phyloP scores from a whole-genome alignment of 2,888 invertebrate genomes.

The Nasonovia ribisnigri region DNA sequence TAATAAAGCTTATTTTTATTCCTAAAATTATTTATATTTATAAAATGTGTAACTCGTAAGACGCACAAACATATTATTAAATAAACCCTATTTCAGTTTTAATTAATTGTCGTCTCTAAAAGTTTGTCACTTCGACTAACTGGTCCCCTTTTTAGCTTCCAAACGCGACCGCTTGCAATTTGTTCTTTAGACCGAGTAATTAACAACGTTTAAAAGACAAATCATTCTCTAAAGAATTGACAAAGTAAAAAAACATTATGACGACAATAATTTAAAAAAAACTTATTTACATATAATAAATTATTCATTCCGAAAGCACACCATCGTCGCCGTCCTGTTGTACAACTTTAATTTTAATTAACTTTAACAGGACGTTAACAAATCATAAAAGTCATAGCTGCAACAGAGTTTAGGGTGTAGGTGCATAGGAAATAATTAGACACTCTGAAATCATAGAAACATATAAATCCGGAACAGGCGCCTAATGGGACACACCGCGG shows the following conservation, averaged over 20 bases:
- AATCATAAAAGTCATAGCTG: neutral
- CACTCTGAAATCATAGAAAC: neutral
- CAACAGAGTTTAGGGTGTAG: neutral
- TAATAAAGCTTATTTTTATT: neutral
- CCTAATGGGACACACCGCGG: neutral
- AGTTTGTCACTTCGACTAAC: neutral
- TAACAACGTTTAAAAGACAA: neutral
- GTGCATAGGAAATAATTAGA: neutral
- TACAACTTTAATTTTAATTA: too few species aligned
- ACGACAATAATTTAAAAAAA: too few species aligned
- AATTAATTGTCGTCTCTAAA: slow-evolving; percentile 28
- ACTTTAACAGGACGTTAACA: too few species aligned
- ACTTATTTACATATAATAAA: too few species aligned
- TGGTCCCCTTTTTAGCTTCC: neutral
- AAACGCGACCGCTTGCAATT: neutral
- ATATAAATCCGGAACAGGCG: neutral
- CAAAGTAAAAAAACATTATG: neutral
- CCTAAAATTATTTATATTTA: neutral
- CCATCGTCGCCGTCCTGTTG: neutral
- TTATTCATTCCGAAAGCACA: neutral
- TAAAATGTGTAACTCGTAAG: neutral
- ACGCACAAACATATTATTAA: neutral
- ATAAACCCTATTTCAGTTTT: slow-evolving; percentile 11
- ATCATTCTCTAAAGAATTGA: neutral
- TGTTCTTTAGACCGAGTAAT: slow-evolving; percentile 10